Evolutionary conservation across 2,797 vertebrate species (phyloP).

Genomic region (Orientallactaga sibirica): DNA sequence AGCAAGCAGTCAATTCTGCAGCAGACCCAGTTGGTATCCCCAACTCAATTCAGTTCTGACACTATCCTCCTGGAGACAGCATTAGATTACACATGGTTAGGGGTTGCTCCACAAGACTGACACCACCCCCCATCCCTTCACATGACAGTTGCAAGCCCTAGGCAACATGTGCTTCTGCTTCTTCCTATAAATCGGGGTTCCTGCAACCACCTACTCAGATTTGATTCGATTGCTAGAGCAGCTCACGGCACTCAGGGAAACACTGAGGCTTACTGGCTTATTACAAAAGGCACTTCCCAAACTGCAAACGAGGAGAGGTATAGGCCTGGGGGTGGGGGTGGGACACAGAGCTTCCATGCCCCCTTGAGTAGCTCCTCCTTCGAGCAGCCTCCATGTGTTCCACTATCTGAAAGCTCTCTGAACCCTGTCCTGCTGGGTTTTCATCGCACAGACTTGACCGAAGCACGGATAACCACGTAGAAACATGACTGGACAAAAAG

Average conservation of each 20-base stretch:
- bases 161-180: neutral
- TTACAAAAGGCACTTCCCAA: neutral
- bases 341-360: neutral
- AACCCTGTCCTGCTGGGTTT: neutral
- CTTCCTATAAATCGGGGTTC: neutral
- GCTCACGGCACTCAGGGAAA: neutral
- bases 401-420: neutral
- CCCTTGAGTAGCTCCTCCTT: neutral
- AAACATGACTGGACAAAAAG: neutral
- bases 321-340: neutral
- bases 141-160: neutral
- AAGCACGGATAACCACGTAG: neutral
- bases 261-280: neutral
- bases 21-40: neutral
- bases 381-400: neutral
- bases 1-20: neutral
- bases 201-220: neutral
- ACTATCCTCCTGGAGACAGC: neutral
- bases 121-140: neutral
- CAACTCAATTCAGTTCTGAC: neutral
- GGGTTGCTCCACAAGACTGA: neutral
- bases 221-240: neutral
- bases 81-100: neutral
- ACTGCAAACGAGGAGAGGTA: too few species aligned
- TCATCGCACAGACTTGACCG: neutral